These are phyloP conservation scores for Lepidurus apus DNA, from an alignment of 1,140 invertebrate species.

Conservation along the genomic window DNA sequence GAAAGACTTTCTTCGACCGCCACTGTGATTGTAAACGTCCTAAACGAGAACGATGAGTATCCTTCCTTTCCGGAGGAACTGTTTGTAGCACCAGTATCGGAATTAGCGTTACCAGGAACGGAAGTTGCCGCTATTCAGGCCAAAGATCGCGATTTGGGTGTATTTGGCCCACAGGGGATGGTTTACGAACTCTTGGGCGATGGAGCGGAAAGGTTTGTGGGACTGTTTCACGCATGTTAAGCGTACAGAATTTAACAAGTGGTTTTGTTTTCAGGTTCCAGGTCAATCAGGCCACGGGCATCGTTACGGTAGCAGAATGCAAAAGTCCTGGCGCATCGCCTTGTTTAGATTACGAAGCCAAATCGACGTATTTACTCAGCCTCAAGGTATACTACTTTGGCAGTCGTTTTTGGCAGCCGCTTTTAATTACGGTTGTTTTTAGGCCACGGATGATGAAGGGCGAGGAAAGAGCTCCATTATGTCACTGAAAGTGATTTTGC, in stretches of 20 bases:
- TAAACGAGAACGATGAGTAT: slow-evolving; percentile 85
- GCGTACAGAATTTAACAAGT: no score
- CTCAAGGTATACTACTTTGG: slow-evolving; percentile 59
- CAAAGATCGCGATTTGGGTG: slow-evolving; percentile 73
- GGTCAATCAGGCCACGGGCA: slow-evolving; percentile 71
- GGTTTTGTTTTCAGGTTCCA: slow-evolving; percentile 53
- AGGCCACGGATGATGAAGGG: slow-evolving; percentile 80
- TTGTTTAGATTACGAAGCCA: slow-evolving; percentile 82
- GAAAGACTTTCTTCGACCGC: slow-evolving; percentile 74
- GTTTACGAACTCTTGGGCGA: slow-evolving; percentile 77
- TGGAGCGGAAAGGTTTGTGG: slow-evolving; percentile 60
- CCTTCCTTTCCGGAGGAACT: slow-evolving; percentile 69
- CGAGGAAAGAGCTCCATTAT: slow-evolving; percentile 67
- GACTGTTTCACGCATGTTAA: neutral
- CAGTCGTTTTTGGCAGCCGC: slow-evolving; percentile 10
- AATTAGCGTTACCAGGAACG: slow-evolving; percentile 63
- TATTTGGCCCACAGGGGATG: slow-evolving; percentile 72
- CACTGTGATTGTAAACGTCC: slow-evolving; percentile 73
- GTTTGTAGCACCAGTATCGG: slow-evolving; percentile 64
- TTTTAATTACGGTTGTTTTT: slow-evolving; percentile 35
- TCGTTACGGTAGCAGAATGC: slow-evolving; percentile 74
- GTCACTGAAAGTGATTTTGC: slow-evolving; percentile 68
- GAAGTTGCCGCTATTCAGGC: slow-evolving; percentile 69
- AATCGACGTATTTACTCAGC: slow-evolving; percentile 73
- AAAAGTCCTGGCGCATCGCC: slow-evolving; percentile 53